Evolutionary conservation across 2,797 vertebrate genomes (phyloP).

Genomic region (Acropternis orthonyx): DNA sequence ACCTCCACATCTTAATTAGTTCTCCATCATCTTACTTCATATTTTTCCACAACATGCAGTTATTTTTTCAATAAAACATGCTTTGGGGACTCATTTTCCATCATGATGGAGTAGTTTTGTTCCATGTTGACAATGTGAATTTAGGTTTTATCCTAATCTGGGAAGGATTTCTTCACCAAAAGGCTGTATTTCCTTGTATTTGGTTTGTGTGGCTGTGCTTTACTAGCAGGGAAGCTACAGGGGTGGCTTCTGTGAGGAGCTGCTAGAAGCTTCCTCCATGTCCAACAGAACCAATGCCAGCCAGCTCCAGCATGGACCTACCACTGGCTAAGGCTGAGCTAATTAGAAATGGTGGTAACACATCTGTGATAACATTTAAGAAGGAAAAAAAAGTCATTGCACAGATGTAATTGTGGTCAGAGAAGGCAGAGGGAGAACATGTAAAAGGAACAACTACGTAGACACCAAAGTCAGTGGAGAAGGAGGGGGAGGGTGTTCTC

Average conservation of each 20-base stretch:
- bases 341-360: neutral
- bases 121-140: neutral
- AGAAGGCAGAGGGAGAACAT: neutral
- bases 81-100: neutral
- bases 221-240: neutral
- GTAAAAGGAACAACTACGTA: neutral
- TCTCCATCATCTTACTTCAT: neutral
- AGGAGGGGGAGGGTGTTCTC: neutral
- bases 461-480: neutral
- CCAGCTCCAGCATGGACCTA: accelerated
- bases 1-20: conserved; percentile 15
- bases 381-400: neutral
- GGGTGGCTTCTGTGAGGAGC: neutral
- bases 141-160: neutral
- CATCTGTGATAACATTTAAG: no score
- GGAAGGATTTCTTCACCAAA: neutral
- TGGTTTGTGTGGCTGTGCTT: neutral
- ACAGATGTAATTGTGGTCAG: neutral
- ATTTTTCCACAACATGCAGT: neutral
- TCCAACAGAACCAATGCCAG: neutral
- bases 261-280: neutral
- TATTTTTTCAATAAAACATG: neutral
- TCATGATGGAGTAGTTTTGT: neutral
- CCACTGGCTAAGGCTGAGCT: neutral
- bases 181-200: neutral